Conservation (phyloP, 64 coral and sea anemone species). For the Cladopsammia gracilis region DNA sequence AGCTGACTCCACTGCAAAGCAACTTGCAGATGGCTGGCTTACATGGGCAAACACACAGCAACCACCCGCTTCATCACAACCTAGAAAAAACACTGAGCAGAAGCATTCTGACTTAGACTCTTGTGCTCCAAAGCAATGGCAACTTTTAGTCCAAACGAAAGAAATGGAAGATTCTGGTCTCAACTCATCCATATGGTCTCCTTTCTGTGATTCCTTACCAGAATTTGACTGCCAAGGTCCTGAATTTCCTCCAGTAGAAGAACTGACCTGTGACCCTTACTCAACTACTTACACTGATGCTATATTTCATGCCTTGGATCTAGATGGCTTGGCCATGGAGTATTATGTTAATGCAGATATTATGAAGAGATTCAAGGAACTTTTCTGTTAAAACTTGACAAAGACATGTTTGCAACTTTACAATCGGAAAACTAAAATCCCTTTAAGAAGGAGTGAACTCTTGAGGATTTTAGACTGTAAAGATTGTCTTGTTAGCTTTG, state of each 20-base stretch:
- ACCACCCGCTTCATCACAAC: background rate
- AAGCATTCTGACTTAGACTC: background rate
- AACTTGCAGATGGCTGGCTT: slow-evolving; percentile 3
- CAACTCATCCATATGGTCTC: background rate
- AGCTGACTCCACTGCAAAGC: background rate
- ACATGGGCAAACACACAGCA: background rate
- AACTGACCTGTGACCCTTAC: background rate
- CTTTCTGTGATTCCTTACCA: background rate
- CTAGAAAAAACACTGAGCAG: background rate
- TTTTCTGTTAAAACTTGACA: no score
- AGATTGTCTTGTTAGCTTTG: no score
- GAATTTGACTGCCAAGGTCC: background rate
- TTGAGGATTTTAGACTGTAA: no score
- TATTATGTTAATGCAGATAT: background rate
- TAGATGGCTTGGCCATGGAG: background rate
- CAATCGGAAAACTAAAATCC: no score
- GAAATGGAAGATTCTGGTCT: slow-evolving; percentile 40
- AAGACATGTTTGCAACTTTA: no score
- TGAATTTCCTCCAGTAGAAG: background rate
- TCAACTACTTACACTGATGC: background rate
- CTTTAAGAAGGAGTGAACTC: no score
- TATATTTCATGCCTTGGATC: background rate
- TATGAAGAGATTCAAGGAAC: no score
- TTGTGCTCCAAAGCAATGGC: background rate
- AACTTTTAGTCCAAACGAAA: slow-evolving; percentile 17